Base-by-base conservation (phyloP, 2,113 vertebrate species). In the Scolopax mira region DNA sequence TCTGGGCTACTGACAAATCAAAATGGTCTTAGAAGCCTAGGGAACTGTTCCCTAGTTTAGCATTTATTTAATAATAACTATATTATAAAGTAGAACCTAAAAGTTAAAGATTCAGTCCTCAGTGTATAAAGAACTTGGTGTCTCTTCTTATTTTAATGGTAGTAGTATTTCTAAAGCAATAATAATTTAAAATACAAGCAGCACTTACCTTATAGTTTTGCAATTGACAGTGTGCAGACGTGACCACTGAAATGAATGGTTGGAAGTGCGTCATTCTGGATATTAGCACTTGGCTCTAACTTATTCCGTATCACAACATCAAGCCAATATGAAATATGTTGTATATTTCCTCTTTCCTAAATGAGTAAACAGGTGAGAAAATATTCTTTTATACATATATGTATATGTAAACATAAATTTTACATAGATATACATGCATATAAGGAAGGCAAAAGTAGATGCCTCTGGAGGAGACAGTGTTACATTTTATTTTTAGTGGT, bases 401-500 rank as follows among this genome's bases (percentile, higher is more conserved):
- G 19, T 41, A 33, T 39, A 44, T 21, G 16, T 55, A 79, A 66
- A 84, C 6, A 19, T 25, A 87, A 46, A 64, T 66, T 54, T 28
- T 51, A 67, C 24, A 52, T 64, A 79, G 14, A 48, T 66, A 57
- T 4, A 25, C 10, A 55, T 7, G 4, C 15, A 46, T 1, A 5
- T 81, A 23, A 44, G 4, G 39, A 90, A 93, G 37, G 27, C 5
- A 42, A 60, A 93, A 79, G n/a, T 37, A 79, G 27, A 73, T 80
- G 28, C 9, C 57, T 55, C 55, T 65, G 30, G 28, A 89, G 49
- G 7, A 86, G 9, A 41, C 7, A 72, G 27, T 14, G 30, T 5
- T 11, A 44, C 21, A 25, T 55, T 44, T 79, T 67, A n/a, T 52
- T 94, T 89, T 94, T 37, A 85, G 41, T 61, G 13, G 21, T 92